These are phyloP conservation scores for Podarcis lilfordi DNA, from an alignment of 2,797 vertebrate species.

Conservation along the genomic window DNA sequence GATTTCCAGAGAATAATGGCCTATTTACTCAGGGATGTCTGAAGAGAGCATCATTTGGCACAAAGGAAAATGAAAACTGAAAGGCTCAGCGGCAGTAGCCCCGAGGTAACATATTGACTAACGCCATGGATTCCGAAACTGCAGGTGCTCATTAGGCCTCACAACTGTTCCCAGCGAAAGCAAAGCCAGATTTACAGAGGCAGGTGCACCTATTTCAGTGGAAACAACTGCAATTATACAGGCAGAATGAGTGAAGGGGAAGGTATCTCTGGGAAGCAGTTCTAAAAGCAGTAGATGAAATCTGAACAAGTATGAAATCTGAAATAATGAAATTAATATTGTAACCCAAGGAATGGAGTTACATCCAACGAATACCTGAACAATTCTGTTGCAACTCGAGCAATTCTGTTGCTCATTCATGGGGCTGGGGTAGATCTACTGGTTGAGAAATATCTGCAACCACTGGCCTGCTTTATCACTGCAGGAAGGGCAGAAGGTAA, in stretches of 20 bases:
- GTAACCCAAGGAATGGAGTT: not conserved
- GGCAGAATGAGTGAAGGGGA: not conserved
- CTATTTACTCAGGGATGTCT: conserved; percentile 24
- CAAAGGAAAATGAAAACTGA: conserved; percentile 43
- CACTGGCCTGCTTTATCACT: not conserved
- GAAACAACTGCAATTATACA: conserved; percentile 35
- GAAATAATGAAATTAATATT: not conserved
- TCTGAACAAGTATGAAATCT: conserved; percentile 25
- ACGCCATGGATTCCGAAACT: conserved; percentile 45
- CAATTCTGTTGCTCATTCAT: not conserved
- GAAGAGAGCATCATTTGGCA: conserved; percentile 34
- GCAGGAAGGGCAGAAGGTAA: not conserved
- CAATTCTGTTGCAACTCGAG: not conserved
- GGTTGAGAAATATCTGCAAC: not conserved
- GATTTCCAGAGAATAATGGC: conserved; percentile 51
- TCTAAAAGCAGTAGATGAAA: conserved; percentile 28
- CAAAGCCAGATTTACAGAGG: conserved; percentile 27
- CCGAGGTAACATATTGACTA: not conserved
- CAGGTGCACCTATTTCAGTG: conserved; percentile 8
- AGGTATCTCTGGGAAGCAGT: conserved; percentile 8
- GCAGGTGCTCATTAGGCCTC: conserved; percentile 59
- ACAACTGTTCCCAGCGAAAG: conserved; percentile 36
- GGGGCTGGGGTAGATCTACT: not conserved
- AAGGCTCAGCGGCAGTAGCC: conserved; percentile 15
- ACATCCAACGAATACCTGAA: not conserved